phyloP scores from a whole-genome alignment of 2,797 vertebrate species.

The Enteromius anoplus region DNA sequence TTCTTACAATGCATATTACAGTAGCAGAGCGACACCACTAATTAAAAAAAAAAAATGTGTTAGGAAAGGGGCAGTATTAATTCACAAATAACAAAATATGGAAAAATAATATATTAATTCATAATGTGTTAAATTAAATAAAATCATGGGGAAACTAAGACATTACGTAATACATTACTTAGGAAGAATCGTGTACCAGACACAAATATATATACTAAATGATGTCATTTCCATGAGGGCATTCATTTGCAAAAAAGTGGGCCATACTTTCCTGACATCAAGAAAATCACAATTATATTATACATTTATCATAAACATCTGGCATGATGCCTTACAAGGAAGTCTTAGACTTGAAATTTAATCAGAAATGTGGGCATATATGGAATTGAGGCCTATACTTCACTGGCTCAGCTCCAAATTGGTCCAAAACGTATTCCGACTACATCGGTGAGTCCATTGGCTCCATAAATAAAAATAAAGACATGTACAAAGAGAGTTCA shows the following conservation, averaged over 20 bases:
- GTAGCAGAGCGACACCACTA: constrained; percentile 40
- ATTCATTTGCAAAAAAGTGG: constrained; percentile 41
- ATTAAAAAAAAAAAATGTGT: constrained; percentile 12
- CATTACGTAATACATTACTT: constrained; percentile 55
- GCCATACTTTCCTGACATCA: constrained; percentile 50
- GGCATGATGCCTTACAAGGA: constrained; percentile 68
- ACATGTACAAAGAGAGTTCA: constrained; percentile 37
- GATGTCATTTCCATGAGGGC: constrained; percentile 47
- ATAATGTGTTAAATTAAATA: constrained; percentile 57
- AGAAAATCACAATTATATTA: constrained; percentile 53
- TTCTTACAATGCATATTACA: constrained; percentile 34
- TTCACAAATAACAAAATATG: constrained; percentile 31
- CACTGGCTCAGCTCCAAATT: constrained; percentile 43
- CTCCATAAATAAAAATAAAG: constrained; percentile 75
- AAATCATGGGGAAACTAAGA: constrained; percentile 39
- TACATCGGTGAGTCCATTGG: constrained; percentile 56
- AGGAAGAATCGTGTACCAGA: constrained; percentile 74
- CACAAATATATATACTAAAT: constrained; percentile 64
- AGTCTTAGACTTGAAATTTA: constrained; percentile 52
- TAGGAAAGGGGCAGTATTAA: constrained; percentile 35
- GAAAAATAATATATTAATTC: constrained; percentile 54
- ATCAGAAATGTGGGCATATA: constrained; percentile 31
- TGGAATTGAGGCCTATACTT: constrained; percentile 22
- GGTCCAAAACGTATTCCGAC: constrained; percentile 38
- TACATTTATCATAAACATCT: constrained; percentile 68